Evolutionary conservation across 2,797 vertebrate species (phyloP), one percentile per base, ranked within the genome.

Genomic region (Esox masquinongy): DNA sequence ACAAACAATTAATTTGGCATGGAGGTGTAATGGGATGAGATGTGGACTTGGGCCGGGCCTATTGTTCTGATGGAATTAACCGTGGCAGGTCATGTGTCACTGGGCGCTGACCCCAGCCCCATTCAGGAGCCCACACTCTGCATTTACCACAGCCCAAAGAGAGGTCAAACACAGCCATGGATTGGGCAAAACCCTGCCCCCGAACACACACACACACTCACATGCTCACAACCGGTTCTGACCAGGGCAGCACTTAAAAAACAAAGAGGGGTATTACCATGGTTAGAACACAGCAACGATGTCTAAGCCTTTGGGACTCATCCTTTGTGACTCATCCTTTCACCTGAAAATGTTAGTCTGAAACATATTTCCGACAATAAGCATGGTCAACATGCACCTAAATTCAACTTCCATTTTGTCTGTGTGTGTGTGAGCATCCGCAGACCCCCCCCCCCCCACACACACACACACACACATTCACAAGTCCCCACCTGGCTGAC

Each of bases 21-120:
- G 85, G 89, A 92, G 91, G 92, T 90, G 91, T 93, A 93, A 94
- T 94, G 90, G 92, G 91, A 92, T 92, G 91, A 93, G 88, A 78
- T 79, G 86, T 88, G 22, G 24, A 79, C 84, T 68, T 61, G 56
- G 86, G 73, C 85, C 77, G 78, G 49, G 85, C 79, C 90, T 82
- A 92, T 95, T 95, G 92, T 95, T 91, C 89, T 87, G 84, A 84
- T 43, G 90, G 88, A 95, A 95, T 95, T 94, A 95, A 95, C 92
- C 92, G 89, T 79, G 39, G 90, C 89, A 90, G 91, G 93, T 95
- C 94, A 94, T 90, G 87, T 92, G 94, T 92, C 91, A 88, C 87
- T 88, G 82, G 86, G 88, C 70, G 2, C 88, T 94, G 90, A 95
- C 94, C 93, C 84, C 70, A 82, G 76, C 76, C 86, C 88, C 89